phyloP scores from a whole-genome alignment of 1,140 invertebrate species.

The Panagrolaimus sp. region DNA sequence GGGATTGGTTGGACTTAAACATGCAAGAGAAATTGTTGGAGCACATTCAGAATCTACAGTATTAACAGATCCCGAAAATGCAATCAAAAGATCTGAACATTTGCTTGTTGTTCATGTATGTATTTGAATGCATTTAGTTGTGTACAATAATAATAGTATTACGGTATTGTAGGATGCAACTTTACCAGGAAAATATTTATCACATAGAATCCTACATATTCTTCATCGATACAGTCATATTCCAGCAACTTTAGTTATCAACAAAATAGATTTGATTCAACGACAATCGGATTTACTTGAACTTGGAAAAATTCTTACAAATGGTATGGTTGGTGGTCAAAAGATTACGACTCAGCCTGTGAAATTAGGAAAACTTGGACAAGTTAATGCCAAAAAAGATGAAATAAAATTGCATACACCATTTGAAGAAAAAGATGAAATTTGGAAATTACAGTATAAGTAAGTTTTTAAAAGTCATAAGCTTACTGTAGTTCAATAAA shows the following conservation, averaged over 20 bases:
- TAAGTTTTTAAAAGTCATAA: slow-evolving; percentile 15
- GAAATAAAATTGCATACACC: background rate
- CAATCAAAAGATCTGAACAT: slow-evolving; percentile 49
- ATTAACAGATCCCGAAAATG: slow-evolving; percentile 51
- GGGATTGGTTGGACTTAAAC: slow-evolving; percentile 45
- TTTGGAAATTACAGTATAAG: slow-evolving; percentile 48
- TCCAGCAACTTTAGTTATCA: slow-evolving; percentile 45
- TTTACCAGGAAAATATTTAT: slow-evolving; percentile 47
- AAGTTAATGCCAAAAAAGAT: background rate
- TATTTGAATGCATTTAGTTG: background rate
- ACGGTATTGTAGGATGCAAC: slow-evolving; percentile 33
- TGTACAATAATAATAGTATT: slow-evolving; percentile 6
- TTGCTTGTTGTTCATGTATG: slow-evolving; percentile 46
- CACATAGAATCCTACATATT: slow-evolving; percentile 54
- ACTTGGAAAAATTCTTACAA: slow-evolving; percentile 36
- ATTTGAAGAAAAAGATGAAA: slow-evolving; percentile 37
- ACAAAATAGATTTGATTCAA: slow-evolving; percentile 53
- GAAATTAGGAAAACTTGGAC: slow-evolving; percentile 24
- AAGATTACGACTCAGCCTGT: slow-evolving; percentile 18
- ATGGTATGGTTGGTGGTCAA: slow-evolving; percentile 33
- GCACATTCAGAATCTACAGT: slow-evolving; percentile 42
- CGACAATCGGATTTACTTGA: slow-evolving; percentile 36
- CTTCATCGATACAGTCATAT: slow-evolving; percentile 52
- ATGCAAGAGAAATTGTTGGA: slow-evolving; percentile 46
- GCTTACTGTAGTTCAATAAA: slow-evolving; percentile 16